These are phyloP conservation scores for Drosophila melanosoma DNA, from an alignment of 2,888 invertebrate species.

Conservation along the genomic window DNA sequence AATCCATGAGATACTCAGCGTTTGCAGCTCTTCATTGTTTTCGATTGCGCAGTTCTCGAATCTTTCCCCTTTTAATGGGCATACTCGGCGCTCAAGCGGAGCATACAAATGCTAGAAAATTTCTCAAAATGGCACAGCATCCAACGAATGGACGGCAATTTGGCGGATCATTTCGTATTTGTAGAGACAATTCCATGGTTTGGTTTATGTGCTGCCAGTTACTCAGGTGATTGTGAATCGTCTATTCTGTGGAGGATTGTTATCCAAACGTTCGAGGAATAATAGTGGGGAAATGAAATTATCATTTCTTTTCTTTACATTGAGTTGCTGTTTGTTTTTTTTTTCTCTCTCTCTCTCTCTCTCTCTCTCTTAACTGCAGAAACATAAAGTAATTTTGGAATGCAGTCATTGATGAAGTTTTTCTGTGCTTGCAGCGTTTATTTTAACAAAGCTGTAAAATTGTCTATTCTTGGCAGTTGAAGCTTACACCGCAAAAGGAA, in stretches of 20 bases:
- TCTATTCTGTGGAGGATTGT: conserved; percentile 44
- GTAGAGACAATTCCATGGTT: conserved; percentile 55
- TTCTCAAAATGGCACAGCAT: conserved; percentile 36
- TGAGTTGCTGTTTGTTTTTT: conserved; percentile 4
- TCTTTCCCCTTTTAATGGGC: conserved; percentile 55
- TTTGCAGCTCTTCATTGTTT: conserved; percentile 43
- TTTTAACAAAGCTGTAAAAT: conserved; percentile 27
- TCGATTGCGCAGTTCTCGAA: conserved; percentile 26
- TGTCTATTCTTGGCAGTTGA: conserved; percentile 6
- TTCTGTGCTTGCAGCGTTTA: conserved; percentile 10
- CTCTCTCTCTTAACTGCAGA: conserved; percentile 1
- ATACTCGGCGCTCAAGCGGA: conserved; percentile 39
- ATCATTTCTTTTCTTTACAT: conserved; percentile 38
- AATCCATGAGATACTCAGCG: conserved; percentile 33
- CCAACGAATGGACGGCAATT: conserved; percentile 50
- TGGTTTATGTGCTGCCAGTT: conserved; percentile 38
- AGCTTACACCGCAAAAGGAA: conserved; percentile 19
- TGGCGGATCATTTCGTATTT: conserved; percentile 34
- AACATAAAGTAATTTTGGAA: conserved; percentile 36
- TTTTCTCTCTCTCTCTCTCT: background rate
- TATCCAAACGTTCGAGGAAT: conserved; percentile 20
- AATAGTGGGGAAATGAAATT: conserved; percentile 37
- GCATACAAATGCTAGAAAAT: conserved; percentile 62
- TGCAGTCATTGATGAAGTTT: conserved; percentile 33
- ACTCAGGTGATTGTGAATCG: conserved; percentile 58